Base-by-base conservation (phyloP, 1,140 invertebrate species). In the Coboldia fuscipes region DNA sequence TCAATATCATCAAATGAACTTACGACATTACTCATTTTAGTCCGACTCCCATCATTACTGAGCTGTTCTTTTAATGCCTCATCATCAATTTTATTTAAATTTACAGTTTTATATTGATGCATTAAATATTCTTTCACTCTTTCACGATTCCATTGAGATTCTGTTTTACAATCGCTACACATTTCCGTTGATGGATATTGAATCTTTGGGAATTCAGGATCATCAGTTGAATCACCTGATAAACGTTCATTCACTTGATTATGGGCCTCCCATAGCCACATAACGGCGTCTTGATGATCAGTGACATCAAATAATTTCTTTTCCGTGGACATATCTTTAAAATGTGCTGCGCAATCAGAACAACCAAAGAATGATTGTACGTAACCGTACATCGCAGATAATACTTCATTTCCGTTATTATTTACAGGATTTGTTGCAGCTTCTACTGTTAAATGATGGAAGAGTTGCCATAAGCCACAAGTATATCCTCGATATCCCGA, bases 211-310 rank as follows among this genome's bases (percentile, higher is more conserved):
- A 79, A 72, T 34, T 65, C 44, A 0, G 90, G 88, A 62, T 98
- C 94, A 55, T 97, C 90, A 10, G 82, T 88, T 1, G 60, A 30
- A 52, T 93, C 84, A 1, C 82, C 79, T 21, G 76, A 65, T n/a
- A 97, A 56, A 40, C 92, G 67, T 39, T 75, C 60, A 51, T 98
- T 99, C 0, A 89, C 90, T 54, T 76, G 71, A 57, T 97, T 97
- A 48, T 97, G 92, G 2, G 85, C 77, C 34, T 64, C 63, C 94
- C 94, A 98, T 2, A 98, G 55, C 88, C 89, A 98, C 5, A 97
- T 45, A 1, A 94, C 69, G 14, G 73, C 67, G 29, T 86, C 78
- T 32, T 81, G 65, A 37, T 67, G 61, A 28, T 63, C 67, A 17
- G 60, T 57, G 0, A 89, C 71, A 37, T 74, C 65, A 39, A 66